phyloP scores from a whole-genome alignment of 2,113 vertebrate species.

The Rhadina sibilatrix region DNA sequence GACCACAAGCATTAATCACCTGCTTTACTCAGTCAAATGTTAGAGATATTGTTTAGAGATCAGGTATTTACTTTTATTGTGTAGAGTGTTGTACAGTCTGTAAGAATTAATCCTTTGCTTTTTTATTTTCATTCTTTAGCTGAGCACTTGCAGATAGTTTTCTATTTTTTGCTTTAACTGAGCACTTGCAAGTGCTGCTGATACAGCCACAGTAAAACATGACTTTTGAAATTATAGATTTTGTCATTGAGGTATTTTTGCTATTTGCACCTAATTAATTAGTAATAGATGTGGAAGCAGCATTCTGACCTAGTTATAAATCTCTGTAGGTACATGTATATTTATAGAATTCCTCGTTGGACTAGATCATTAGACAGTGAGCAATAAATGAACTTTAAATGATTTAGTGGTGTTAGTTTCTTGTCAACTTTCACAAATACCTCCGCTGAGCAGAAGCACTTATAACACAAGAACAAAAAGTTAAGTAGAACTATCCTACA shows the following conservation, averaged over 20 bases:
- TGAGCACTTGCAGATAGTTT: neutral
- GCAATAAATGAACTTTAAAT: conserved; percentile 56
- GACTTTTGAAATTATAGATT: conserved; percentile 45
- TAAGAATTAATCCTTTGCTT: conserved; percentile 7
- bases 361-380: conserved; percentile 40
- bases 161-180: neutral
- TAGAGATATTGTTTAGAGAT: conserved; percentile 1
- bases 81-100: neutral
- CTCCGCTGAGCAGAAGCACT: neutral
- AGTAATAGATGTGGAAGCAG: conserved; percentile 63
- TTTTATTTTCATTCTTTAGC: neutral
- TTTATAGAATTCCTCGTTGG: conserved; percentile 63
- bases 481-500: neutral
- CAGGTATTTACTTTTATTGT: no score
- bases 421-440: conserved; percentile 7
- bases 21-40: conserved; percentile 8
- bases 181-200: neutral
- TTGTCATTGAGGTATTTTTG: conserved; percentile 58
- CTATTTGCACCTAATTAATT: conserved; percentile 71
- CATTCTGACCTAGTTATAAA: conserved; percentile 68
- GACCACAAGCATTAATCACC: conserved; percentile 35
- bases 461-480: neutral
- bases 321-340: conserved; percentile 51
- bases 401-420: neutral
- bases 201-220: neutral